phyloP scores from a whole-genome alignment of 2,888 invertebrate genomes.

The Caenorhabditis sinica region DNA sequence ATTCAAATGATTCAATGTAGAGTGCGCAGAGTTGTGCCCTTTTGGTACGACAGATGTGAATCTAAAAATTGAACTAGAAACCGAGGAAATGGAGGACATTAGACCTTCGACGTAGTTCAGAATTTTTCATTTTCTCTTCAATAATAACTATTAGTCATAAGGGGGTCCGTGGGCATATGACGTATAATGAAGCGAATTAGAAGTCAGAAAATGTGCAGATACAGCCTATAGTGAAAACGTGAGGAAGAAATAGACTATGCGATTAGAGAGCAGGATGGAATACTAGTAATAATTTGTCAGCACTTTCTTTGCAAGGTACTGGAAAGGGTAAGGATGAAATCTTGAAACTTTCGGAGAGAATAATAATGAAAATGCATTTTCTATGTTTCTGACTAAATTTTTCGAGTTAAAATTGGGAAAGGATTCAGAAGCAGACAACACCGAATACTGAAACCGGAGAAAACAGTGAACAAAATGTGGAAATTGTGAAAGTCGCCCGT shows the following conservation, averaged over 20 bases:
- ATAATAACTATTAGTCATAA: constrained; percentile 5
- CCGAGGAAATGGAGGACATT: constrained; percentile 24
- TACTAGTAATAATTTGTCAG: too few relatives aligned
- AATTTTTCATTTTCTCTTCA: background rate
- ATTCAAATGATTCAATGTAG: constrained; percentile 48
- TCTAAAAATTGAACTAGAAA: constrained; percentile 34
- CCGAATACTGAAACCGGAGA: background rate
- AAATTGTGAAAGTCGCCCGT: background rate
- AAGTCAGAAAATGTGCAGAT: background rate
- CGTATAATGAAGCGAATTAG: background rate
- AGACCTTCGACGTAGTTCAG: background rate
- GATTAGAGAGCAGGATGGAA: background rate
- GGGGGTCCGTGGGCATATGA: background rate
- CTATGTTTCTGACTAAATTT: background rate
- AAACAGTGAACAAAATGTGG: background rate
- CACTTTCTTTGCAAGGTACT: too few relatives aligned
- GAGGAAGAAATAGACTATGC: background rate
- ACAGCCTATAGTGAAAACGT: background rate
- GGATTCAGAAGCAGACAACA: background rate
- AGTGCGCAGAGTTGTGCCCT: constrained; percentile 16
- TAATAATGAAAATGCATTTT: too few relatives aligned
- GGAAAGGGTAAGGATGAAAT: too few relatives aligned
- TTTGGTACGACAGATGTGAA: background rate
- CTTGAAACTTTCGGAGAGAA: too few relatives aligned
- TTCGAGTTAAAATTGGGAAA: background rate